These are phyloP conservation scores for Amazona vittata DNA, from an alignment of 2,113 vertebrate genomes.

Conservation along the genomic window DNA sequence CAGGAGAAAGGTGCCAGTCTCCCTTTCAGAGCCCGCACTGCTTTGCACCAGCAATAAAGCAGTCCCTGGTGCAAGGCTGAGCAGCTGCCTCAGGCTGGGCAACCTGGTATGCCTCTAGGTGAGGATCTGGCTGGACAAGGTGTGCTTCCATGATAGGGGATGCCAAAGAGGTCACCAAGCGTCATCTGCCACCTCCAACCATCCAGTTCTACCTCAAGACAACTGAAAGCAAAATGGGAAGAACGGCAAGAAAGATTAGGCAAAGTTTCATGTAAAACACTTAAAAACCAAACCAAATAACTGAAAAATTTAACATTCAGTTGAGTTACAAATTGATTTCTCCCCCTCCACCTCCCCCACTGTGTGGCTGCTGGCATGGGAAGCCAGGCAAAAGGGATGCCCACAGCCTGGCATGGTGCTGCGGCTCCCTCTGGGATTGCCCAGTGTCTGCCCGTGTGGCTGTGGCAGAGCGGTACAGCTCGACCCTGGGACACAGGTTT, in stretches of 20 bases:
- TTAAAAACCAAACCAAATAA: background rate
- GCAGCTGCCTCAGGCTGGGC: background rate
- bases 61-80: background rate
- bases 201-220: background rate
- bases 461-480: background rate
- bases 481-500: rapidly evolving
- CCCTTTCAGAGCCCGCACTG: background rate
- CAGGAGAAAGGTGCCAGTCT: background rate
- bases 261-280: background rate
- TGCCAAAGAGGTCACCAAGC: background rate
- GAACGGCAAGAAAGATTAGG: background rate
- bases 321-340: background rate
- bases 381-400: background rate
- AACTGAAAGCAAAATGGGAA: background rate
- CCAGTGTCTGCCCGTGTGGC: background rate
- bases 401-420: rapidly evolving
- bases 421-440: background rate
- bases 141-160: background rate
- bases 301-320: background rate
- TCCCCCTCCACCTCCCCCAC: background rate
- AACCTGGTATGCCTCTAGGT: background rate
- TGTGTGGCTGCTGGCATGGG: background rate
- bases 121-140: background rate
- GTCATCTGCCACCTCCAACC: background rate
- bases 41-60: background rate